Evolutionary conservation across 2,113 vertebrate species (phyloP), one percentile per base, ranked within the genome.

Genomic region (Triplophysa tibetana): DNA sequence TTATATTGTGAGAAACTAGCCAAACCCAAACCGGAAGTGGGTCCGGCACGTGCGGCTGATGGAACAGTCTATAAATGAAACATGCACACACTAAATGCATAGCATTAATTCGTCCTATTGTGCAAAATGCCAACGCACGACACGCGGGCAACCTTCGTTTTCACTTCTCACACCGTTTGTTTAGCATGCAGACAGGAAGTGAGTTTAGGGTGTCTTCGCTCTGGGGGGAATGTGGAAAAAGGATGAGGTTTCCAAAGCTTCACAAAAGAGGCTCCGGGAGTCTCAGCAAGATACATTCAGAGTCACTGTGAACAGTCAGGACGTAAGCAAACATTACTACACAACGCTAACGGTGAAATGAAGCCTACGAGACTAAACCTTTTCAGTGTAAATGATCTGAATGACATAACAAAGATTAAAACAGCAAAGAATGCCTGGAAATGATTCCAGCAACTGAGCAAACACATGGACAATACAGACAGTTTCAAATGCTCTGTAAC

Each of bases 141-240:
- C 29, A 77, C 17, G 1, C 17, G 19, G 19, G 7, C 54, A 64
- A 72, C 63, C 60, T 60, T 21, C 48, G 23, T 13, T 56, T 23
- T 73, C 24, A 38, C 29, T 23, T 70, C 80, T 58, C 54, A n/a
- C 19, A 8, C 56, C 38, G 65, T 82, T 81, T 79, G 80, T 77
- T 78, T 84, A 52, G 63, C 38, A 60, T 23, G 23, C 79, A 50
- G 69, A 81, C 84, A 81, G 82, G 65, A 79, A 70, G 63, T 29
- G 38, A 72, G 83, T 86, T 87, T 89, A 83, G 81, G 84, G 84
- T 85, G 74, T 86, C 84, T 23, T 78, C 78, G 75, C 82, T 83
- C 85, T 87, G 84, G 87, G 82, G 86, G 86, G 88, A 91, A 90
- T 90, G 89, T 86, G 83, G 86, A 88, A 78, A 82, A 82, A 80